Base-by-base conservation (phyloP, 2,113 vertebrate species). In the Uria lomvia region DNA sequence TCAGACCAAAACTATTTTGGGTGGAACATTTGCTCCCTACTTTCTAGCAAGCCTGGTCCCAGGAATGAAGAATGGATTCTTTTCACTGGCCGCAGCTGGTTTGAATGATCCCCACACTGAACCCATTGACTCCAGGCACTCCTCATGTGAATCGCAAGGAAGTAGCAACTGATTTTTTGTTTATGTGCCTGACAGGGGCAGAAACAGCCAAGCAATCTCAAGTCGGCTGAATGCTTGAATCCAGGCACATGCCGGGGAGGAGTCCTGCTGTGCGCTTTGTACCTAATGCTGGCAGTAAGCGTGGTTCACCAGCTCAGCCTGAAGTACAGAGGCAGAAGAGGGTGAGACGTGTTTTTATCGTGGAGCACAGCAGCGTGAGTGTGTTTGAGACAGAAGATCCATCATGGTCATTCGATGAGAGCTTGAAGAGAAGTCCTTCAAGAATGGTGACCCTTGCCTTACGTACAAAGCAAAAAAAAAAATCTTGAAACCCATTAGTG, bases 71-170 rank as follows among this genome's bases (percentile, higher is more conserved):
- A 92, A 91, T 73, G 70, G 89, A 85, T 92, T 89, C 92, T 94
- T 95, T 96, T 92, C 88, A 88, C 42, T 90, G 86, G 60, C 94
- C 19, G 0, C 92, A 97, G 94, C 90, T 95, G 95, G 94, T 97
- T 95, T 92, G 88, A 95, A 96, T 97, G 94, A 97, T 93, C 77
- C 79, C 85, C 91, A 94, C 90, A 62, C 95, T 92, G 91, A 97
- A 89, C 36, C 94, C 95, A 85, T 91, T 95, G 96, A 91, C 86
- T 96, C 71, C 85, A 82, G 85, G 87, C 87, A 2, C 77, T 95
- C 70, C 66, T 65, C 60, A 8, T 91, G 60, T 49, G 94, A 86
- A 78, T 87, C n/a, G 3, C 40, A 50, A 79, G 86, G 87, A 92
- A 76, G 91, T 3, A 85, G 80, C 77, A 79, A 82, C 66, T 50